Conservation (phyloP, 2,888 invertebrate species). For the Tuberolachnus salignus region DNA sequence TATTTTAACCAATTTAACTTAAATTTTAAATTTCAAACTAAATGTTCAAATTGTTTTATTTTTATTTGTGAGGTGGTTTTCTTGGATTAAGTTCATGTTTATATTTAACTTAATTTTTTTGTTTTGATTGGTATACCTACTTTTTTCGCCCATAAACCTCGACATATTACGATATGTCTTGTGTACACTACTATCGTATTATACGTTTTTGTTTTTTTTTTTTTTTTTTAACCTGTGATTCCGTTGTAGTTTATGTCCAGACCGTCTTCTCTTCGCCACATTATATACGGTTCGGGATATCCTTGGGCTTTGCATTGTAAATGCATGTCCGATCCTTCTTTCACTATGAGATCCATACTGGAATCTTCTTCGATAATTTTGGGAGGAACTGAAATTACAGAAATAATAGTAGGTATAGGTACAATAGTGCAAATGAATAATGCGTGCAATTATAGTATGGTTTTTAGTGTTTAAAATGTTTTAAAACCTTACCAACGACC, state of each 20-base stretch:
- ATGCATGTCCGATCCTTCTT: conserved; percentile 87
- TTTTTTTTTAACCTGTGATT: conserved; percentile 72
- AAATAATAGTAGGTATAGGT: conserved; percentile 10
- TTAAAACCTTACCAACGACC: conserved; percentile 77
- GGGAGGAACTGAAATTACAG: conserved; percentile 76
- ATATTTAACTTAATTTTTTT: too few relatives aligned
- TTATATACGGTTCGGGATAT: conserved; percentile 89
- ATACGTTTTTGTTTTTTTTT: too few relatives aligned
- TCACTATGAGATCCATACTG: conserved; percentile 88
- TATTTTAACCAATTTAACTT: too few relatives aligned
- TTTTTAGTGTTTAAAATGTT: background rate
- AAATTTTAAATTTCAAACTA: too few relatives aligned
- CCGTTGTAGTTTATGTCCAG: conserved; percentile 88
- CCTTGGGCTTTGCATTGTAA: conserved; percentile 88
- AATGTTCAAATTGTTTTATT: too few relatives aligned
- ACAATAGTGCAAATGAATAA: too few relatives aligned
- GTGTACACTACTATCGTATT: conserved; percentile 6
- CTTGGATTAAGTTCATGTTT: too few relatives aligned
- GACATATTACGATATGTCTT: too few relatives aligned
- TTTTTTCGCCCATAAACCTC: too few relatives aligned
- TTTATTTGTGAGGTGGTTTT: too few relatives aligned
- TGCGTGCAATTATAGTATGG: too few relatives aligned
- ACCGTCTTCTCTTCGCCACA: conserved; percentile 90
- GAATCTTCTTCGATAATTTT: conserved; percentile 87
- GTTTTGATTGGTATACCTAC: too few relatives aligned